Evolutionary conservation across 2,888 invertebrate genomes (phyloP), one percentile per base, ranked within the genome.

Genomic region (Tetragonisca angustula): DNA sequence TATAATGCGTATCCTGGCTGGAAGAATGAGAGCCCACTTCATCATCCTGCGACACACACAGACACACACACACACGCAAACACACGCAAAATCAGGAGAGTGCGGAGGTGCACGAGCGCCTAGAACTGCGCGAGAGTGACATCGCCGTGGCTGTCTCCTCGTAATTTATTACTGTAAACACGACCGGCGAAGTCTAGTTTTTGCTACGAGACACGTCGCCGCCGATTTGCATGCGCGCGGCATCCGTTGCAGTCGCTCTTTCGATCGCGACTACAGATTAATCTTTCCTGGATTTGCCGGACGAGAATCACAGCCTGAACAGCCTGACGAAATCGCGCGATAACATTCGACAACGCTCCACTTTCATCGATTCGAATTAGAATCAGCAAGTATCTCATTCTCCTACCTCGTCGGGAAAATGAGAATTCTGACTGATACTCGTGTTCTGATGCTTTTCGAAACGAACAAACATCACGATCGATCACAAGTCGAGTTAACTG

Each of bases 101-200:
- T 59, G n/a, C 49, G n/a, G n/a, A 27, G 50, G 50, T 71, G 83
- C 65, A 54, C 64, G 27, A 27, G 27, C 27, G 27, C 27, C 27
- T 27, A 27, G 27, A 27, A 50, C 2, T 19, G 15, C 50, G 68
- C 50, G 68, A 69, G 68, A 69, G 50, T 69, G 68, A 69, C 68
- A 69, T 54, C 52, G 68, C 21, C 52, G 50, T 6, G 49, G 24
- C 82, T 74, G 76, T 24, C 81, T 85, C 68, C 83, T 74, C 56
- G 84, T 83, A 76, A 84, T 80, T 80, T 85, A 88, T 85, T 80
- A 83, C 83, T 77, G 88, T 89, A 87, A 89, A 89, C 87, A 89
- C 81, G 70, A 61, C 54, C 68, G 54, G 24, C 50, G 52, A 70
- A 81, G 87, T 87, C 85, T 73, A 83, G 83, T 85, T 87, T 87